Evolutionary conservation across 2,888 invertebrate species (phyloP).

Genomic region (Lithophane socia): DNA sequence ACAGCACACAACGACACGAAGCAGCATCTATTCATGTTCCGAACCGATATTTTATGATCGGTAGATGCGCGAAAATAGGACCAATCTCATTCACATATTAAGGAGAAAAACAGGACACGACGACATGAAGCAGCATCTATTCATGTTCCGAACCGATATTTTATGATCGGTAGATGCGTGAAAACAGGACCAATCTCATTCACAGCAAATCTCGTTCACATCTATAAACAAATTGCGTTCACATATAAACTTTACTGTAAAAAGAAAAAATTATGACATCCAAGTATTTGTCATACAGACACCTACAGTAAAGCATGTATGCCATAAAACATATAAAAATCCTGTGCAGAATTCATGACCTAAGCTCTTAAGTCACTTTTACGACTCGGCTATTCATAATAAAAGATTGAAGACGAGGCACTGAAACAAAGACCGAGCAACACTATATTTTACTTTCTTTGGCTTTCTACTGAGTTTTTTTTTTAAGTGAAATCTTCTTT

Average conservation of each 20-base stretch:
- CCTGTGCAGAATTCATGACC: constrained; percentile 56
- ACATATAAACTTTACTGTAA: neutral
- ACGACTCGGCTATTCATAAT: constrained; percentile 61
- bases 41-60: neutral
- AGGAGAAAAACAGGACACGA: too few relatives aligned
- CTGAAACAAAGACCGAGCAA: constrained; percentile 53
- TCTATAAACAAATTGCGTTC: neutral
- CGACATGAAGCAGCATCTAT: too few relatives aligned
- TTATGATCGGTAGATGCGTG: too few relatives aligned
- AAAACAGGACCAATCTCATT: too few relatives aligned
- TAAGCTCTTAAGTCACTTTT: constrained; percentile 62
- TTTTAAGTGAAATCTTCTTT: too few relatives aligned
- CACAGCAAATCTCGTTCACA: too few relatives aligned
- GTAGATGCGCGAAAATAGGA: neutral
- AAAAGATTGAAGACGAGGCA: constrained; percentile 61
- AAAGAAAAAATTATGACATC: constrained; percentile 18
- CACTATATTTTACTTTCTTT: constrained; percentile 48
- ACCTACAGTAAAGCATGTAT: constrained; percentile 32
- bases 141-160: too few relatives aligned
- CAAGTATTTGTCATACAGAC: constrained; percentile 27
- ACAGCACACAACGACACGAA: neutral
- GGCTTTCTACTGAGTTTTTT: neutral
- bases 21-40: neutral
- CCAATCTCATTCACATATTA: neutral
- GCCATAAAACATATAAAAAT: constrained; percentile 53